phyloP scores from a whole-genome alignment of 2,797 vertebrate genomes.

The Hypotaenidia okinawae region DNA sequence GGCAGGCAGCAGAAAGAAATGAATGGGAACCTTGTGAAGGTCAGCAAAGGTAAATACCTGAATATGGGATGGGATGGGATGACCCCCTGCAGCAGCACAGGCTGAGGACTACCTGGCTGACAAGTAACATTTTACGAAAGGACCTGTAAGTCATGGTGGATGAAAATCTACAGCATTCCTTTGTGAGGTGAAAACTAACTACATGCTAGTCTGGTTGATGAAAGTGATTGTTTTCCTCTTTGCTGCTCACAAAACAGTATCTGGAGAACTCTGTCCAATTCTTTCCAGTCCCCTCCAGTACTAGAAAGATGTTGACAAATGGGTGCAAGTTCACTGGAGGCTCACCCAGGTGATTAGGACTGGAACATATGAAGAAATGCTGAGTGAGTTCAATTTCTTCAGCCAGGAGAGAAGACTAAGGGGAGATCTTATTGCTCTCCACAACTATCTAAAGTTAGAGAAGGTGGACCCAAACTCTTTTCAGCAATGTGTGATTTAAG shows the following conservation, averaged over 20 bases:
- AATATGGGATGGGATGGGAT: neutral
- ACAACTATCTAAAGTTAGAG: neutral
- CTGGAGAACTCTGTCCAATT: neutral
- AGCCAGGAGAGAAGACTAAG: neutral
- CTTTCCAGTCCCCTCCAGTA: neutral
- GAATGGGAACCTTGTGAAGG: neutral
- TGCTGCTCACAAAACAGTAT: neutral
- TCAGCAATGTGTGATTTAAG: neutral
- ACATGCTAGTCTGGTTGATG: neutral
- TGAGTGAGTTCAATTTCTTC: neutral
- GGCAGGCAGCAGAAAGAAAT: neutral
- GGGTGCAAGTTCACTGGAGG: neutral
- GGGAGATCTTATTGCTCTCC: neutral
- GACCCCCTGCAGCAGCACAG: neutral
- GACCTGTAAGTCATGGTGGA: neutral
- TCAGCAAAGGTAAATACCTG: neutral
- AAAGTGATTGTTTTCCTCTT: neutral
- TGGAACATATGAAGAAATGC: neutral
- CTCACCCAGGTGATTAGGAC: neutral
- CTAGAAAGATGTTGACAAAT: neutral
- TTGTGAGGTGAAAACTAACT: neutral
- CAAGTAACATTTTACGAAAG: neutral
- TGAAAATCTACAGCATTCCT: fast-evolving
- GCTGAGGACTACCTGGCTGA: neutral
- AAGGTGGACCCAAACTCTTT: neutral